Evolutionary conservation across 2,888 invertebrate genomes (phyloP).

Genomic region (Amiota communis): DNA sequence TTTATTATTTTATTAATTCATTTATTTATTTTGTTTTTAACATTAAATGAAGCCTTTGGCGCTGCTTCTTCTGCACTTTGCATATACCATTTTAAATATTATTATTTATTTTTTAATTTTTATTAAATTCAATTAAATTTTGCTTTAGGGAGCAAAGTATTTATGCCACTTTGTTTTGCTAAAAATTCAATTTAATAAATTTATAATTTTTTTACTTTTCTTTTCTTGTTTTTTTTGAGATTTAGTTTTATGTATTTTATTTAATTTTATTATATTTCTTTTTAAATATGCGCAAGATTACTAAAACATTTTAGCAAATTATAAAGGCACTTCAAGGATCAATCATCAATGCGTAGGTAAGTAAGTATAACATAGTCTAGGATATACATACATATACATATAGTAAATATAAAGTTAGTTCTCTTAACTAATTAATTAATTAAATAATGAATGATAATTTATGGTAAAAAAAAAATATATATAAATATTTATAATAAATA

Average conservation of each 20-base stretch:
- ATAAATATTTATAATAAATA: neutral
- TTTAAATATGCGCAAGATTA: slow-evolving; percentile 45
- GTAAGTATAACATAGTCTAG: no score
- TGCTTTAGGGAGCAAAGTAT: neutral
- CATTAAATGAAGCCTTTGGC: slow-evolving; percentile 62
- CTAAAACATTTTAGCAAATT: slow-evolving; percentile 64
- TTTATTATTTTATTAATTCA: no score
- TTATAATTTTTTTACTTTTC: neutral
- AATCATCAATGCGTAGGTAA: slow-evolving; percentile 22
- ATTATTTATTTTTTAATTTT: slow-evolving; percentile 12
- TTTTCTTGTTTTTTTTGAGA: slow-evolving; percentile 29
- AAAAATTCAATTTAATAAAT: neutral
- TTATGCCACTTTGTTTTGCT: neutral
- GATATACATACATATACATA: no score
- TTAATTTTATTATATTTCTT: slow-evolving; percentile 45
- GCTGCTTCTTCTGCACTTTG: slow-evolving; percentile 48
- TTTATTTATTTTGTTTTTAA: slow-evolving; percentile 57
- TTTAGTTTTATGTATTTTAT: slow-evolving; percentile 44
- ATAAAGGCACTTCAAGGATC: slow-evolving; percentile 62
- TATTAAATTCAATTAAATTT: neutral
- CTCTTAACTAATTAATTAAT: slow-evolving; percentile 11
- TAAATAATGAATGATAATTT: slow-evolving; percentile 12
- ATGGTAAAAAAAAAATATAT: neutral
- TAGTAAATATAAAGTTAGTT: slow-evolving; percentile 1
- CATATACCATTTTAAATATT: slow-evolving; percentile 29